These are phyloP conservation scores for Oeneis ivallda DNA, from an alignment of 2,888 invertebrate species.

Conservation along the genomic window DNA sequence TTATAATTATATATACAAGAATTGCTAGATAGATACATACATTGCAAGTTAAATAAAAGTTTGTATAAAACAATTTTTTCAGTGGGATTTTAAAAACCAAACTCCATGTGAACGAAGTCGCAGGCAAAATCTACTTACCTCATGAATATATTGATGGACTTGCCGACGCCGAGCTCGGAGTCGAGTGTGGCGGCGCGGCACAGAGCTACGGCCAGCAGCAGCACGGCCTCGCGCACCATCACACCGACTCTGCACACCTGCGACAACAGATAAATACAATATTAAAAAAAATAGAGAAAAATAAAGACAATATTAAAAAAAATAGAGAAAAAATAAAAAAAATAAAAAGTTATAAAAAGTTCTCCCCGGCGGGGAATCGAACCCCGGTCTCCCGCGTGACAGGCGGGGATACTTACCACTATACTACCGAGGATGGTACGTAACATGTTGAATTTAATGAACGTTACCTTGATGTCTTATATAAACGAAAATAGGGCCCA, in stretches of 20 bases:
- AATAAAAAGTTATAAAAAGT: not conserved
- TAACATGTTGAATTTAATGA: not conserved
- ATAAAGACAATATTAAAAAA: not conserved
- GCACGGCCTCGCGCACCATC: constrained; percentile 72
- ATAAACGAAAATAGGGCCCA: too few species aligned
- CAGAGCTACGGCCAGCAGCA: constrained; percentile 83
- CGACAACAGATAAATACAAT: constrained; percentile 24
- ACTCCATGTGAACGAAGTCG: too few species aligned
- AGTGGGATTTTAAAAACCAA: too few species aligned
- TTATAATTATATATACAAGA: too few species aligned
- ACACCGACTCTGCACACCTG: constrained; percentile 63
- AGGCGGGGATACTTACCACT: constrained; percentile 83
- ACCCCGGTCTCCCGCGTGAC: constrained; percentile 83
- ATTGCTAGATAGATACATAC: too few species aligned
- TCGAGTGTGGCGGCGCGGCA: constrained; percentile 79
- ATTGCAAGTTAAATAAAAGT: too few species aligned
- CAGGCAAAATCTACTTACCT: constrained; percentile 50
- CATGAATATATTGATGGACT: constrained; percentile 91
- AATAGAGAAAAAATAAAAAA: not conserved
- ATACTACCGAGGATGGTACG: constrained; percentile 76
- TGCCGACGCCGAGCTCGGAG: constrained; percentile 87
- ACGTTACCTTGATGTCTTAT: not conserved
- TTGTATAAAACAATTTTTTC: too few species aligned
- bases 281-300: not conserved
- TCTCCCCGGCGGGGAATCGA: constrained; percentile 79